Conservation (phyloP, 2,888 invertebrate genomes). For the Orthonychiurus folsomi region DNA sequence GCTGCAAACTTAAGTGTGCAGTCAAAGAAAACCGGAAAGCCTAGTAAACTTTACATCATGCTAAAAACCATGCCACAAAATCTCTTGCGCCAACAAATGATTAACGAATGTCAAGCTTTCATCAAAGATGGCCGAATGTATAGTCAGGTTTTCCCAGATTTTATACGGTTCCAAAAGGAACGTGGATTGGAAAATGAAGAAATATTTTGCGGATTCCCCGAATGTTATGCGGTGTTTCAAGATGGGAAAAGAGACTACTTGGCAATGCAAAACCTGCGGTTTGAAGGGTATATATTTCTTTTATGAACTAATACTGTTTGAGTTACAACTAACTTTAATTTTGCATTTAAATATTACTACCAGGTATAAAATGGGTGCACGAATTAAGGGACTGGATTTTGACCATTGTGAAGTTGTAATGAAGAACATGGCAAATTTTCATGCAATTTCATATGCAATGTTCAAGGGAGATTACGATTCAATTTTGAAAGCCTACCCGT, state of each 20-base stretch:
- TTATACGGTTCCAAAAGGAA: slow-evolving; percentile 22
- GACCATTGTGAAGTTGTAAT: slow-evolving; percentile 25
- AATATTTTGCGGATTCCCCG: slow-evolving; percentile 23
- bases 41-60: slow-evolving; percentile 23
- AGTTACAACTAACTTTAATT: slow-evolving; percentile 2
- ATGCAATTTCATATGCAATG: slow-evolving; percentile 35
- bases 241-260: slow-evolving; percentile 26
- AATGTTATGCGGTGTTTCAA: slow-evolving; percentile 24
- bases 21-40: slow-evolving; percentile 14
- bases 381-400: slow-evolving; percentile 29
- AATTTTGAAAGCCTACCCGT: slow-evolving; percentile 30
- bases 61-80: slow-evolving; percentile 31
- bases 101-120: slow-evolving; percentile 31
- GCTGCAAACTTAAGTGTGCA: slow-evolving; percentile 24
- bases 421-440: slow-evolving; percentile 28
- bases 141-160: slow-evolving; percentile 16
- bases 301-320: neutral
- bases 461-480: slow-evolving; percentile 29
- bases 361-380: slow-evolving; percentile 33
- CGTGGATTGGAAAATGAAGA: slow-evolving; percentile 17
- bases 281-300: slow-evolving; percentile 16
- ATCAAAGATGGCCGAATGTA: slow-evolving; percentile 29
- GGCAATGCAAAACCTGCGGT: slow-evolving; percentile 29
- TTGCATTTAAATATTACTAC: neutral
- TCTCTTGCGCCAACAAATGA: slow-evolving; percentile 23